These are phyloP conservation scores for Trachurus trachurus DNA, from an alignment of 2,797 vertebrate species.

Conservation along the genomic window DNA sequence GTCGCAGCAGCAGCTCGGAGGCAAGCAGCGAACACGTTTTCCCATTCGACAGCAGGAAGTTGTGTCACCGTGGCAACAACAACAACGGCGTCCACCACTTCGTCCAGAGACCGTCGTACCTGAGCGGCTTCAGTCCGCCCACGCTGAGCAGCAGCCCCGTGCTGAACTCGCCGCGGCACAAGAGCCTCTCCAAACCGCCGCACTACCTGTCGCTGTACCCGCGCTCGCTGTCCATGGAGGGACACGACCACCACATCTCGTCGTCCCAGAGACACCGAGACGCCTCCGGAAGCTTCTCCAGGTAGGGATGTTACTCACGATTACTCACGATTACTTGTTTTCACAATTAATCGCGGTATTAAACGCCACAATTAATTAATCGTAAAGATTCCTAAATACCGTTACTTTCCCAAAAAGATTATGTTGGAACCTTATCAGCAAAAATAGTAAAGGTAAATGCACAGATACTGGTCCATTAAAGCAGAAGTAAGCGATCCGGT, in stretches of 20 bases:
- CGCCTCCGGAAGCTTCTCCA: conserved; percentile 91
- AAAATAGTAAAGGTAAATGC: too few species aligned
- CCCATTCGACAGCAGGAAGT: too few species aligned
- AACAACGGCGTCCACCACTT: conserved; percentile 83
- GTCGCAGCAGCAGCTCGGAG: conserved; percentile 37
- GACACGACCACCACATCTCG: conserved; percentile 70
- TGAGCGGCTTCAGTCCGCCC: conserved; percentile 63
- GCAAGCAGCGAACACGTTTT: too few species aligned
- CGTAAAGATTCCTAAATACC: too few species aligned
- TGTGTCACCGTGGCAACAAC: conserved; percentile 75
- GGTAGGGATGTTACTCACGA: too few species aligned
- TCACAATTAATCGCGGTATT: too few species aligned
- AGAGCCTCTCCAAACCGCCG: conserved; percentile 74
- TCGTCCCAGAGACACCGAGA: conserved; percentile 69
- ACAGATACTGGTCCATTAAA: too few species aligned
- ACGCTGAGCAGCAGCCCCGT: conserved; percentile 83
- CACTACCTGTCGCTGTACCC: conserved; percentile 91
- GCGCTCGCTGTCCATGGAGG: conserved; percentile 92
- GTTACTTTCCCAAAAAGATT: too few species aligned
- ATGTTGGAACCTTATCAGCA: too few species aligned
- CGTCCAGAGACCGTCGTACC: conserved; percentile 54
- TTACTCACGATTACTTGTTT: too few species aligned
- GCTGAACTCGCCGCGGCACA: conserved; percentile 69
- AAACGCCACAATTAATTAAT: too few species aligned
- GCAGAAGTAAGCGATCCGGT: too few species aligned